These are phyloP conservation scores for Eospalax fontanierii DNA, from an alignment of 2,797 vertebrate genomes.

Conservation along the genomic window DNA sequence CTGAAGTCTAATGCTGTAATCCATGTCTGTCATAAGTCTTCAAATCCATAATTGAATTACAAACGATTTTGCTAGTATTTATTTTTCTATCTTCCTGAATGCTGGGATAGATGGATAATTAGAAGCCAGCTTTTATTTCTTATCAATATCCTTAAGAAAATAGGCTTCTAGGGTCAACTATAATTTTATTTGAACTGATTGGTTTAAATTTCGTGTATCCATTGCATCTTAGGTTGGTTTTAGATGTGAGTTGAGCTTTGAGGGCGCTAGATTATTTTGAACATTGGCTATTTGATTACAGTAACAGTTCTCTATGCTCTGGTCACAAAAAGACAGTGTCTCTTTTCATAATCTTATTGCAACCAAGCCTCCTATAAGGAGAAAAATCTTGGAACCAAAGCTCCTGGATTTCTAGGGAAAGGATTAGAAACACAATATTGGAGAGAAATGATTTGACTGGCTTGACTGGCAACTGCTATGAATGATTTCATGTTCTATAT, in stretches of 20 bases:
- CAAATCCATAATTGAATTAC: slow-evolving; percentile 59
- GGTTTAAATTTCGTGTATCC: background rate
- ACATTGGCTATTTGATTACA: slow-evolving; percentile 60
- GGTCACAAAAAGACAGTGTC: slow-evolving; percentile 55
- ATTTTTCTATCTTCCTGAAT: slow-evolving; percentile 62
- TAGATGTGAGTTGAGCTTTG: slow-evolving; percentile 28
- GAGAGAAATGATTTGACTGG: slow-evolving; percentile 33
- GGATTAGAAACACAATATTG: slow-evolving; percentile 18
- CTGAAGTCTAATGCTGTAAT: slow-evolving; percentile 64
- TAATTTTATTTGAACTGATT: slow-evolving; percentile 47
- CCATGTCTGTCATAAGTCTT: slow-evolving; percentile 66
- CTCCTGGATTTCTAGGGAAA: slow-evolving; percentile 11
- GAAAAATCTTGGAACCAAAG: slow-evolving; percentile 56
- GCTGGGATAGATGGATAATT: slow-evolving; percentile 72
- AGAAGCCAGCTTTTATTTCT: slow-evolving; percentile 68
- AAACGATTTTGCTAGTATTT: slow-evolving; percentile 72
- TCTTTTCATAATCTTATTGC: slow-evolving; percentile 75
- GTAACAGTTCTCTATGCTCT: slow-evolving; percentile 54
- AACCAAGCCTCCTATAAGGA: slow-evolving; percentile 31
- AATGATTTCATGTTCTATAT: background rate
- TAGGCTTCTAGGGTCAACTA: background rate
- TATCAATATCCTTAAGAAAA: slow-evolving; percentile 62
- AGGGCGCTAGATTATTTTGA: slow-evolving; percentile 55
- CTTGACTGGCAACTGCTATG: background rate
- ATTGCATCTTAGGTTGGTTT: slow-evolving; percentile 32